Conservation (phyloP, 2,797 vertebrate genomes). For the Bufotes viridis region DNA sequence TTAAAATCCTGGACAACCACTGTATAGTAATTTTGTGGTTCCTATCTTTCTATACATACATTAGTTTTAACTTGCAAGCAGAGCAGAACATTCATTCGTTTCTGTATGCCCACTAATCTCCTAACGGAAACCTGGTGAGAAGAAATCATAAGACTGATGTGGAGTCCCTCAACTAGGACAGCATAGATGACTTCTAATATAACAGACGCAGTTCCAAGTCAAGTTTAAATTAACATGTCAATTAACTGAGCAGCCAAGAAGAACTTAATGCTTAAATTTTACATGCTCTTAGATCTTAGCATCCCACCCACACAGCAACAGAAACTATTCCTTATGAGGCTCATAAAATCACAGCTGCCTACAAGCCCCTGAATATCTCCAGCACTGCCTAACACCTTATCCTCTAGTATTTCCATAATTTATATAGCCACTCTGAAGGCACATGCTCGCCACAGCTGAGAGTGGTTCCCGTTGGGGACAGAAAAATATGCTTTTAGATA, state of each 20-base stretch:
- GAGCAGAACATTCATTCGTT: not conserved
- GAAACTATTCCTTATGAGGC: conserved; percentile 27
- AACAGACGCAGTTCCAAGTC: not conserved
- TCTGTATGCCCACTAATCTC: not conserved
- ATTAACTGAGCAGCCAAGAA: conserved; percentile 4
- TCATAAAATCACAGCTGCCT: conserved; percentile 58
- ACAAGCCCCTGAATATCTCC: conserved; percentile 48
- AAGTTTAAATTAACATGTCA: not conserved
- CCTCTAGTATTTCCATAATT: conserved; percentile 59
- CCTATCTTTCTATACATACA: too few relatives aligned
- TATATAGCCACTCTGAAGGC: conserved; percentile 56
- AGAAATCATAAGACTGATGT: not conserved
- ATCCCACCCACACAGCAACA: conserved; percentile 49
- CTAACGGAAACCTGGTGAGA: not conserved
- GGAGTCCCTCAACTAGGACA: not conserved
- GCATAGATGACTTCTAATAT: not conserved
- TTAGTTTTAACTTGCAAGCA: too few relatives aligned
- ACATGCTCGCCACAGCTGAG: conserved; percentile 47
- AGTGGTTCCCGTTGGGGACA: conserved; percentile 55
- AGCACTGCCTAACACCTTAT: conserved; percentile 53
- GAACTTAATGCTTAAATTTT: conserved; percentile 1
- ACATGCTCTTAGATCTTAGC: conserved; percentile 22
- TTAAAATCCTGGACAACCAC: too few relatives aligned
- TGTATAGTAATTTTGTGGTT: too few relatives aligned
- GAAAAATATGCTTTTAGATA: conserved; percentile 60